A percentile compares a stretch with the other conserved stretches of the same genome.
Evolutionary conservation across 2,797 vertebrate species (phyloP).

Genomic region (Hydrophis major): DNA sequence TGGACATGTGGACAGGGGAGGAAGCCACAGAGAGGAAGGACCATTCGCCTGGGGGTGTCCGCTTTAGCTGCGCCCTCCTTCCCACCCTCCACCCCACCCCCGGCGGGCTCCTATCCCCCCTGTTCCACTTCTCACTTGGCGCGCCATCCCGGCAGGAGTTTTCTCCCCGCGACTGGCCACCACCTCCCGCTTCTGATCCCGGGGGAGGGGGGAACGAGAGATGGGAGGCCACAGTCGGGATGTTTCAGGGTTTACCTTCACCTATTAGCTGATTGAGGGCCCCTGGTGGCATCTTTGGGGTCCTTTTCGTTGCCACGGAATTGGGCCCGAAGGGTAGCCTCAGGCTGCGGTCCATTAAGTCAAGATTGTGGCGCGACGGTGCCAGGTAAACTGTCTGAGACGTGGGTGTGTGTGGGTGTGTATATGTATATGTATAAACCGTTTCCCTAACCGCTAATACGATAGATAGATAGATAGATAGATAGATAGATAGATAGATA

Average conservation of each 20-base stretch:
- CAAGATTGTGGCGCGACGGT: neutral
- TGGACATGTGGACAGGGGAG: neutral
- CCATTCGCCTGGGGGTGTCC: neutral
- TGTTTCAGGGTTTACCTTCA: neutral
- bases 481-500: too few relatives aligned
- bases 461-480: too few relatives aligned
- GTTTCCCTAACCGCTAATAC: too few relatives aligned
- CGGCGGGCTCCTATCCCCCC: neutral
- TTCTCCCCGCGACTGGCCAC: neutral
- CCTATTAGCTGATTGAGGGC: neutral
- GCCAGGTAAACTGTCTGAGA: neutral
- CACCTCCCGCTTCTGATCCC: too few relatives aligned
- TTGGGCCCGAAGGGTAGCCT: neutral
- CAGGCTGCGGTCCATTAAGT: neutral
- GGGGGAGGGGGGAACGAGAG: too few relatives aligned
- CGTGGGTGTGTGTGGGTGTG: too few relatives aligned
- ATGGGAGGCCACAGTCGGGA: neutral
- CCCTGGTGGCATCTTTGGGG: neutral
- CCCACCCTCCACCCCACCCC: accelerated
- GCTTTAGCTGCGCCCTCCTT: neutral
- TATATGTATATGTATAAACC: neutral
- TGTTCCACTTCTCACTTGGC: neutral
- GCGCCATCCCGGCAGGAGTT: neutral
- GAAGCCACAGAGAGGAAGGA: neutral
- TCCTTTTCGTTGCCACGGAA: constrained; percentile 42